Evolutionary conservation across 2,113 vertebrate genomes (phyloP).

Genomic region (Sitta europaea): DNA sequence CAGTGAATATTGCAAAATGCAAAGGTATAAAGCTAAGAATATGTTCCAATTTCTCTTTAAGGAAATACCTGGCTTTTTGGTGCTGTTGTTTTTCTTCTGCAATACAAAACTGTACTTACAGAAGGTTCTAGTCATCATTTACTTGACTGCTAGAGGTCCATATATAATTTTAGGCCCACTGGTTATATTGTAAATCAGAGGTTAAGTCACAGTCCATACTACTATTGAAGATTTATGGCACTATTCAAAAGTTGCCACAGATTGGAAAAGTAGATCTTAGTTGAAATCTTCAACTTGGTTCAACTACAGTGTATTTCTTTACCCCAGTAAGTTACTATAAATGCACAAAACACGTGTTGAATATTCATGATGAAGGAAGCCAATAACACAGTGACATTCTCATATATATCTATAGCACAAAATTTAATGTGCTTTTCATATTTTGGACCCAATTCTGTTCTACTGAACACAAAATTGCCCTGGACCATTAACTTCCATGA

Average conservation of each 20-base stretch:
- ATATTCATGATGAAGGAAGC: not conserved
- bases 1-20: not conserved
- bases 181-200: not conserved
- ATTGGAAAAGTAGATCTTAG: not conserved
- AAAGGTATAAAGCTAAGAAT: not conserved
- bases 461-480: not conserved
- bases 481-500: not conserved
- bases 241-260: not conserved
- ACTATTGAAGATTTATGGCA: not conserved
- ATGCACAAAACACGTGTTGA: not conserved
- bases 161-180: not conserved
- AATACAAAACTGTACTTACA: not conserved
- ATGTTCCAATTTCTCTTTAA: not conserved
- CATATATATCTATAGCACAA: not conserved
- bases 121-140: not conserved
- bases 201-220: not conserved
- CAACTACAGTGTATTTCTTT: not conserved
- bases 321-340: not conserved
- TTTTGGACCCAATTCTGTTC: not conserved
- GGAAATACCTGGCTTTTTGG: not conserved
- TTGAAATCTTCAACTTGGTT: not conserved
- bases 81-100: slow-evolving; percentile 6
- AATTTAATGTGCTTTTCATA: not conserved
- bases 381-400: not conserved
- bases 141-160: not conserved